A percentile compares a stretch with the other conserved stretches of the same genome.
These are phyloP conservation scores for Ferdinandea cuprea DNA, from an alignment of 2,888 invertebrate species.

Conservation along the genomic window DNA sequence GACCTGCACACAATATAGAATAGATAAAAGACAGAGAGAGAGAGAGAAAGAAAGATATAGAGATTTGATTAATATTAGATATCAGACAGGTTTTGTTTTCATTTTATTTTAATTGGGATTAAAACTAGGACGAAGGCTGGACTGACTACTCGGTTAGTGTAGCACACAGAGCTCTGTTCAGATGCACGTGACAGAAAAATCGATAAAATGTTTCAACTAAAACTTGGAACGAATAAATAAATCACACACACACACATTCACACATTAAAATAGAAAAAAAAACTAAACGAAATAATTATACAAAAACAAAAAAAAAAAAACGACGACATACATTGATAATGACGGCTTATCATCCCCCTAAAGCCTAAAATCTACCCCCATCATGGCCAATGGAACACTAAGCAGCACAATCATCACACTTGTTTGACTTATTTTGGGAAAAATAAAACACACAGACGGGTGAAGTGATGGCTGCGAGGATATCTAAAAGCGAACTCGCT, in stretches of 20 bases:
- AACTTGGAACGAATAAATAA: slow-evolving; percentile 43
- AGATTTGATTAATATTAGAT: slow-evolving; percentile 69
- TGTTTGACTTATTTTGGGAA: slow-evolving; percentile 38
- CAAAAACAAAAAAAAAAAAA: background rate
- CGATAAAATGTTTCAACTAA: slow-evolving; percentile 58
- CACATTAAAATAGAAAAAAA: background rate
- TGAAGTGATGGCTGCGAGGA: slow-evolving; percentile 36
- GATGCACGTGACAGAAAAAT: slow-evolving; percentile 67
- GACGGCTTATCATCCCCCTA: slow-evolving; percentile 54
- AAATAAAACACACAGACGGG: slow-evolving; percentile 18
- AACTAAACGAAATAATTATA: background rate
- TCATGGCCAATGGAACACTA: slow-evolving; percentile 28
- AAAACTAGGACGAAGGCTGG: slow-evolving; percentile 37
- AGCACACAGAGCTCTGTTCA: background rate
- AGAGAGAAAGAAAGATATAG: slow-evolving; percentile 57
- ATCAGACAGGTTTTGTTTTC: slow-evolving; percentile 47
- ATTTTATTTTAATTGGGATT: slow-evolving; percentile 51
- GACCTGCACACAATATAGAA: slow-evolving; percentile 78
- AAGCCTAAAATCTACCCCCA: slow-evolving; percentile 36
- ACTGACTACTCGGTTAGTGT: background rate
- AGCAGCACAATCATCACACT: slow-evolving; percentile 54
- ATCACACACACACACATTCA: slow-evolving; percentile 40
- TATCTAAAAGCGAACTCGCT: background rate
- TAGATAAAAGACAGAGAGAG: too few species aligned
- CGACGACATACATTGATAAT: slow-evolving; percentile 42